These are phyloP conservation scores for Varecia variegata DNA, from an alignment of 2,797 vertebrate genomes.

Conservation along the genomic window DNA sequence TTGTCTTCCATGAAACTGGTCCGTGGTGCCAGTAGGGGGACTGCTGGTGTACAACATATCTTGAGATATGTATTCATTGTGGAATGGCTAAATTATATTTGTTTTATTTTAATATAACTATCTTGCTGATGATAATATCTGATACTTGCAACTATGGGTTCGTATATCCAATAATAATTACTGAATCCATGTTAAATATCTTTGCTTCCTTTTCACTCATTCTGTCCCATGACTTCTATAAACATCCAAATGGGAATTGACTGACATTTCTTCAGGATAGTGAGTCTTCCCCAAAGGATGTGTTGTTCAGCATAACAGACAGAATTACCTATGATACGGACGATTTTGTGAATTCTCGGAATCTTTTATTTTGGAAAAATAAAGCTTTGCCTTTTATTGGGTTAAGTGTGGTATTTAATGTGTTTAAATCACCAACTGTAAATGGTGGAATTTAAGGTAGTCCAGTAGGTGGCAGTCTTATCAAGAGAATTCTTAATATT, in stretches of 20 bases:
- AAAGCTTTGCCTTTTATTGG: conserved; percentile 26
- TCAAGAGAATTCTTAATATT: conserved; percentile 67
- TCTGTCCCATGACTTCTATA: not conserved
- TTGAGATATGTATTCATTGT: not conserved
- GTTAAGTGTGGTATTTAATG: not conserved
- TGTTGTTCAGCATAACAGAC: not conserved
- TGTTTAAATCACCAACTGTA: conserved; percentile 44
- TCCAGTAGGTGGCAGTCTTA: conserved; percentile 83
- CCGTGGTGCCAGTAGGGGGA: too few relatives aligned
- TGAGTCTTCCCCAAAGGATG: not conserved
- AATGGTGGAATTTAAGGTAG: conserved; percentile 9
- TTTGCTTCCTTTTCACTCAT: not conserved
- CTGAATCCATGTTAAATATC: conserved; percentile 11
- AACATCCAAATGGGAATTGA: not conserved
- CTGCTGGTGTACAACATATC: not conserved
- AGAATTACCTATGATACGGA: not conserved
- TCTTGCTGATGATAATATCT: not conserved
- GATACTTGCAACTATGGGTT: not conserved
- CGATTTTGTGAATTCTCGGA: conserved; percentile 20
- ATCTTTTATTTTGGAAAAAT: not conserved
- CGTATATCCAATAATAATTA: not conserved
- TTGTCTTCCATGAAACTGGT: too few relatives aligned
- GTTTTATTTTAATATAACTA: conserved; percentile 29
- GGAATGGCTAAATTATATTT: not conserved
- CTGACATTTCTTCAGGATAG: conserved; percentile 22